Percentiles rank a stretch among this genome's conserved stretches.
phyloP scores from a whole-genome alignment of 2,797 vertebrate species.

The Tauraco hartlaubi region DNA sequence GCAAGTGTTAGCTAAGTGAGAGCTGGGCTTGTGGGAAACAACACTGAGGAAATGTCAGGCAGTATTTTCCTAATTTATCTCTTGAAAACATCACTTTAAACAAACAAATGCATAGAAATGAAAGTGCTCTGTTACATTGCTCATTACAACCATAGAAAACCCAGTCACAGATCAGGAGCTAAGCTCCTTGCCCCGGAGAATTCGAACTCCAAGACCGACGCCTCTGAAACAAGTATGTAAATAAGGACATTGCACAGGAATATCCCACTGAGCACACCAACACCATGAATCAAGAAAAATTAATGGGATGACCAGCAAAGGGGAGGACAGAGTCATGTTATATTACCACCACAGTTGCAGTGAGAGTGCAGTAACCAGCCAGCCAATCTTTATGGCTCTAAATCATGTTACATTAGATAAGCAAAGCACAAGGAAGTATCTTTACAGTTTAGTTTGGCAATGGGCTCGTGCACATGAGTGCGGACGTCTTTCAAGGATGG shows the following conservation, averaged over 20 bases:
- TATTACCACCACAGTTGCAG: neutral
- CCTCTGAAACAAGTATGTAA: neutral
- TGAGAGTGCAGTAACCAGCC: neutral
- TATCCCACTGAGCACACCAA: neutral
- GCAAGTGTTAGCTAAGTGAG: neutral
- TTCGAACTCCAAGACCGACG: neutral
- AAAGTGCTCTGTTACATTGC: neutral
- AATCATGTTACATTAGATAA: neutral
- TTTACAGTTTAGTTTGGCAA: neutral
- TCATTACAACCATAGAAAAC: neutral
- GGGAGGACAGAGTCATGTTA: neutral
- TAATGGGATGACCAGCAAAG: neutral
- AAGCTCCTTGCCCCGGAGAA: neutral
- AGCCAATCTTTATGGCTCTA: neutral
- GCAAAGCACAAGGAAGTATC: neutral
- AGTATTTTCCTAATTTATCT: neutral
- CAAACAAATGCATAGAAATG: neutral
- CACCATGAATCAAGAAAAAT: neutral
- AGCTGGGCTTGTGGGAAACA: neutral
- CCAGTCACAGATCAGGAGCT: neutral
- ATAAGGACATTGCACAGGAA: neutral
- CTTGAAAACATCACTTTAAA: neutral
- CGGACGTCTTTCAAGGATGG: fast-evolving
- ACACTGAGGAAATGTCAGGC: neutral
- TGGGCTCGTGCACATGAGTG: fast-evolving